Base-by-base conservation (phyloP, 2,113 vertebrate genomes). In the Cygnus buccinator region DNA sequence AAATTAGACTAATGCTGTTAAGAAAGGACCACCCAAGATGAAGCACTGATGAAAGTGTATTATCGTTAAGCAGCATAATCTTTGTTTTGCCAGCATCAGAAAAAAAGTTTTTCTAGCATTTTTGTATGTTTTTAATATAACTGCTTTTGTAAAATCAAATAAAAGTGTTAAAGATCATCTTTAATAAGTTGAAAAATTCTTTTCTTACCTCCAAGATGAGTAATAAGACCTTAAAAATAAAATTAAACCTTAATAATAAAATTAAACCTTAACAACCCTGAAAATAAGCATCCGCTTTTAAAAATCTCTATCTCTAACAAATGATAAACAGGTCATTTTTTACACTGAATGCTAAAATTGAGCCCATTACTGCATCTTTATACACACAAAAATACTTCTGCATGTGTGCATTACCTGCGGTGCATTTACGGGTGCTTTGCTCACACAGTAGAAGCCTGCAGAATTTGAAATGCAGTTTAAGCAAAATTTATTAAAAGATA, bases 101-200 rank as follows among this genome's bases (percentile, higher is more conserved):
- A 77, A 72, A 59, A 72, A 59, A 52, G 20, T 93, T 93, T 90
- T 90, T 74, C 46, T 65, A 75, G 13, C 7, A n/a, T 70, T 90
- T 90, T 35, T 63, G 2, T 55, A 3, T 57, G 10, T 68, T 89
- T 93, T 67, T 85, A 61, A 41, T 74, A n/a, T 19, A 67, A 41
- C 21, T 68, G 6, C 70, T 84, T 62, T 91, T 35, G 50, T 62
- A 68, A 74, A 80, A 75, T 13, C 35, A 44, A 84, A 26, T n/a
- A 54, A 80, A 78, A 78, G 41, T 50, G 52, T 22, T 78, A 8
- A 76, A 71, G 17, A 23, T 59, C 17, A 19, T 74, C 20, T 93
- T 82, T 66, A 74, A 33, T 39, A 52, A 57, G 63, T 35, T 59
- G n/a, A 61, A 63, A 74, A 89, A 43, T n/a, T 28, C 5, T 21